Conservation (phyloP, 2,113 vertebrate genomes). For the Tragelaphus strepsiceros region DNA sequence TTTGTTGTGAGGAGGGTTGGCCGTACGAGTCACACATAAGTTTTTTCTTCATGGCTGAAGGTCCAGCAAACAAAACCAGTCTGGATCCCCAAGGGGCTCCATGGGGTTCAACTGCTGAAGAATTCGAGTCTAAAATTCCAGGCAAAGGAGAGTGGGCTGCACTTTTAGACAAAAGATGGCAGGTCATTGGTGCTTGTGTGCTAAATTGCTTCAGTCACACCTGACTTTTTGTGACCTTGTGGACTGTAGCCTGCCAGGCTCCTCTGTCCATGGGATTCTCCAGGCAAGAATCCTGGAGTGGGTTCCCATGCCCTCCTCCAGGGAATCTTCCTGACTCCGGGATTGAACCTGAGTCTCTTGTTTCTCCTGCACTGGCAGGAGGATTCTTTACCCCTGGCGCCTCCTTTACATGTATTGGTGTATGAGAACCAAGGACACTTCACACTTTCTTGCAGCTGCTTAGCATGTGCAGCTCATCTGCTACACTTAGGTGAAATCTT, state of each 20-base stretch:
- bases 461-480: accelerated
- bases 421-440: accelerated
- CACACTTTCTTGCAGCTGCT: not conserved
- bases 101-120: not conserved
- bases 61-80: not conserved
- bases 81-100: not conserved
- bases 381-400: not conserved
- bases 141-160: not conserved
- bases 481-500: accelerated
- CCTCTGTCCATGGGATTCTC: not conserved
- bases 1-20: not conserved
- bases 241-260: not conserved
- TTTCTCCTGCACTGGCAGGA: not conserved
- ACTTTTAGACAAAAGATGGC: not conserved
- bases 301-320: not conserved
- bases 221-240: not conserved
- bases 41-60: not conserved
- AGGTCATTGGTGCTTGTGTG: not conserved
- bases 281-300: not conserved
- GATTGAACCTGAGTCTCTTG: not conserved
- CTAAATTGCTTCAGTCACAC: not conserved
- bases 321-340: not conserved
- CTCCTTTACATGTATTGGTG: not conserved
- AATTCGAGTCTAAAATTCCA: not conserved
- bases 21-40: not conserved